Evolutionary conservation across 2,113 vertebrate genomes (phyloP).

Genomic region (Aptenodytes patagonicus): DNA sequence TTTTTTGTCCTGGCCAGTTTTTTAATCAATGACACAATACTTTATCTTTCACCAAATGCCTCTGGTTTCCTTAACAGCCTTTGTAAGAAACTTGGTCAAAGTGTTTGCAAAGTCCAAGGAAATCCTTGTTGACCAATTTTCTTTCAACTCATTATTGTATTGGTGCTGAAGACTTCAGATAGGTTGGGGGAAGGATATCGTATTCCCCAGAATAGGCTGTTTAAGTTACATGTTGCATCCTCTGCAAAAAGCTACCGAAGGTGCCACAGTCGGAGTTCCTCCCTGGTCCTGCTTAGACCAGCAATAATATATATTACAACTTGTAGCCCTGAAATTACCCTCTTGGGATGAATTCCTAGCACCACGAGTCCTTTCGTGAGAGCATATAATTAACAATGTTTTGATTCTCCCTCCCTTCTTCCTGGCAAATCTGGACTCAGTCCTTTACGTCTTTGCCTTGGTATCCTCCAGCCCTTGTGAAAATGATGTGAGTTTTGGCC

Average conservation of each 20-base stretch:
- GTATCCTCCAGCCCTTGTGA: constrained; percentile 27
- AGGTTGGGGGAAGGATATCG: background rate
- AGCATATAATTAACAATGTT: constrained; percentile 47
- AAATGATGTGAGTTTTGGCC: constrained; percentile 38
- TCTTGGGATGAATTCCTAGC: constrained; percentile 8
- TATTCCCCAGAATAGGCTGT: background rate
- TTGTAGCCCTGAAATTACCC: constrained; percentile 31
- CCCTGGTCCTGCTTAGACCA: constrained; percentile 14
- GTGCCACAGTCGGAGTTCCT: background rate
- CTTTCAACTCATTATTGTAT: background rate
- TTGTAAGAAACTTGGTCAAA: background rate
- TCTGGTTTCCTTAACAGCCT: background rate
- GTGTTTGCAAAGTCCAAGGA: background rate
- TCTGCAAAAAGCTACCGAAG: background rate
- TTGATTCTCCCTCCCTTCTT: constrained; percentile 15
- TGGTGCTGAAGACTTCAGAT: background rate
- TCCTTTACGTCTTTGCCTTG: constrained; percentile 4
- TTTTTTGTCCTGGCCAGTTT: background rate
- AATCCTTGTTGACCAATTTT: background rate
- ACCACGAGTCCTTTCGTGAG: background rate
- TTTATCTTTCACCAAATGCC: background rate
- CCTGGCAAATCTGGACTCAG: background rate
- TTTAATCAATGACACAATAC: background rate
- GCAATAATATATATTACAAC: constrained; percentile 2
- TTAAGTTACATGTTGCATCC: background rate